phyloP scores from a whole-genome alignment of 1,140 invertebrate species.

The Drosophila varians region DNA sequence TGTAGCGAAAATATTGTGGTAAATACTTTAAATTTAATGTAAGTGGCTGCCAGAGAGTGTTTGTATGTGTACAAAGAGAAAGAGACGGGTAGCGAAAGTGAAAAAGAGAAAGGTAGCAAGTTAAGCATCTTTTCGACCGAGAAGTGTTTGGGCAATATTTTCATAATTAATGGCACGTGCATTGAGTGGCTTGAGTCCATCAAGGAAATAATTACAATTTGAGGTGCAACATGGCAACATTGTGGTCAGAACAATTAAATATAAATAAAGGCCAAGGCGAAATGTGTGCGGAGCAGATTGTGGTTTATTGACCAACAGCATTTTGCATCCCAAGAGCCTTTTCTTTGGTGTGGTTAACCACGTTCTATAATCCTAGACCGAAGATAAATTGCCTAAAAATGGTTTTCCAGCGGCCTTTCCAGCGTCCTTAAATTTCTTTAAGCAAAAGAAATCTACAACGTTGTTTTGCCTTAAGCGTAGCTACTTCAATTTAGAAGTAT shows the following conservation, averaged over 20 bases:
- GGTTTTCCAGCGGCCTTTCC: neutral
- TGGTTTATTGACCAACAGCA: conserved; percentile 17
- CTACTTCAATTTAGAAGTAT: neutral
- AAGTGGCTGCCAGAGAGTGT: conserved; percentile 41
- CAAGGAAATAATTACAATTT: conserved; percentile 59
- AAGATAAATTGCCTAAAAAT: neutral
- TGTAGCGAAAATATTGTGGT: conserved; percentile 72
- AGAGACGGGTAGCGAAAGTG: neutral
- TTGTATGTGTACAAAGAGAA: neutral
- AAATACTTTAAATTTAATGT: conserved; percentile 77
- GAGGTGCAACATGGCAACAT: conserved; percentile 44
- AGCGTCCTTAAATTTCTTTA: neutral
- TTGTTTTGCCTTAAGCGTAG: neutral
- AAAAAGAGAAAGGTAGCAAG: neutral
- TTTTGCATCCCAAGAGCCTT: conserved; percentile 1
- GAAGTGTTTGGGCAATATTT: conserved; percentile 73
- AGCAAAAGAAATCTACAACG: neutral
- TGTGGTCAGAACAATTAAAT: conserved; percentile 44
- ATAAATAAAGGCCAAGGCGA: conserved; percentile 33
- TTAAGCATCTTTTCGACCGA: conserved; percentile 31
- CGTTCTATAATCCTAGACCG: conserved; percentile 11
- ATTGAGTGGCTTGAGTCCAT: conserved; percentile 48
- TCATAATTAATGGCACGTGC: conserved; percentile 71
- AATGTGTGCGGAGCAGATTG: conserved; percentile 13
- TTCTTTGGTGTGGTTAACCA: conserved; percentile 33